A percentile compares a stretch with the other conserved stretches of the same genome.
These are phyloP conservation scores for Pyrgus malvae DNA, from an alignment of 2,888 invertebrate species.

Conservation along the genomic window DNA sequence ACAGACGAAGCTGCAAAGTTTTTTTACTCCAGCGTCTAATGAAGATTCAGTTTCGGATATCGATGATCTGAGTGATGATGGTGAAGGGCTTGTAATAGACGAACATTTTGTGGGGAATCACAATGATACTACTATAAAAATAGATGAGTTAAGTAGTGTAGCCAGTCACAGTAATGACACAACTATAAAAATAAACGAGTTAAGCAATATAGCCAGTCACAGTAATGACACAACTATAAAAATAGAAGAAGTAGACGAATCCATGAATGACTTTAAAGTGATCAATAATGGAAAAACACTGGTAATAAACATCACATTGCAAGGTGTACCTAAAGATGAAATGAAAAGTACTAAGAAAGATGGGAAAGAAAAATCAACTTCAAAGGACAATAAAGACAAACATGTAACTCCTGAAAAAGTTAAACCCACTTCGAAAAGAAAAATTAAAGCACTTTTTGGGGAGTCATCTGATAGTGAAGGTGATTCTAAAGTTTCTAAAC, in stretches of 20 bases:
- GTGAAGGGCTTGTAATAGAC: constrained; percentile 56
- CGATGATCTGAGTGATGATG: constrained; percentile 57
- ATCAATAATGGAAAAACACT: constrained; percentile 49
- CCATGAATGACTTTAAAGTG: constrained; percentile 29
- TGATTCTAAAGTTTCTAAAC: constrained; percentile 44
- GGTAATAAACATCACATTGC: constrained; percentile 70
- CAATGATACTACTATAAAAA: constrained; percentile 47
- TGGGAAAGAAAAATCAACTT: constrained; percentile 30
- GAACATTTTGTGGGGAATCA: constrained; percentile 46
- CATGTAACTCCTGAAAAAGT: constrained; percentile 43
- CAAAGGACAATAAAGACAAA: constrained; percentile 26
- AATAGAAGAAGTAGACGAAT: constrained; percentile 41
- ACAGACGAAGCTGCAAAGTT: constrained; percentile 73
- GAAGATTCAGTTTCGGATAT: constrained; percentile 44
- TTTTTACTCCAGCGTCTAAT: constrained; percentile 59
- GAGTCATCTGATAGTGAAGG: constrained; percentile 73
- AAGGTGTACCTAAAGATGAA: constrained; percentile 56
- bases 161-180: constrained; percentile 47
- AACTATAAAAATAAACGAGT: constrained; percentile 50
- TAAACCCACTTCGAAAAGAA: constrained; percentile 61
- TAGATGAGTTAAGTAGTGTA: constrained; percentile 41
- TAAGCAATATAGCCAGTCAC: constrained; percentile 29
- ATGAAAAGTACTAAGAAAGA: constrained; percentile 34
- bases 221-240: constrained; percentile 54
- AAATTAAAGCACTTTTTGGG: constrained; percentile 76